Evolutionary conservation across 2,113 vertebrate species (phyloP).

Genomic region (Empidonax traillii): DNA sequence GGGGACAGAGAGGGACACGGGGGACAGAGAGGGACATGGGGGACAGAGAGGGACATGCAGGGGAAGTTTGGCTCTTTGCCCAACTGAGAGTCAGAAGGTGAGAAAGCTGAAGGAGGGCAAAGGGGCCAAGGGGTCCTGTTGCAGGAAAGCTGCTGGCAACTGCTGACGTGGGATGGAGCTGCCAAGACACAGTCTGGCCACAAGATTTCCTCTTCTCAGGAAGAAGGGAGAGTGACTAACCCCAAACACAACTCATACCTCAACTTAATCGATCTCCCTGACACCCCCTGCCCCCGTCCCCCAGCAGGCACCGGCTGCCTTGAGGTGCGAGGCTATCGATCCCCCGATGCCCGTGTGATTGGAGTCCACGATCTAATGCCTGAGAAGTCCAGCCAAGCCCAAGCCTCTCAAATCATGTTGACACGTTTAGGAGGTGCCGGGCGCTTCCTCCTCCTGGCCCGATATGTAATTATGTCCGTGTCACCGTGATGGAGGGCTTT

Average conservation of each 20-base stretch:
- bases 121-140: neutral
- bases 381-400: conserved; percentile 47
- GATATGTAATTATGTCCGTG: conserved; percentile 71
- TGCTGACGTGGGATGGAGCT: neutral
- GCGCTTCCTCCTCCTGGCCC: conserved; percentile 59
- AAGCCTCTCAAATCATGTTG: conserved; percentile 72
- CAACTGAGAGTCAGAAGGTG: neutral
- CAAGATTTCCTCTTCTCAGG: neutral
- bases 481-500: conserved; percentile 67
- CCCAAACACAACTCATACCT: neutral
- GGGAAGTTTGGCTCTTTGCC: neutral
- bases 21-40: neutral
- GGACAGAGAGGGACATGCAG: rapidly evolving
- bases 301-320: conserved; percentile 8
- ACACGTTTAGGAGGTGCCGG: conserved; percentile 65
- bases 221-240: neutral
- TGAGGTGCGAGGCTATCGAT: conserved; percentile 59
- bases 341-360: conserved; percentile 48
- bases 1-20: neutral
- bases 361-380: conserved; percentile 54
- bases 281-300: neutral
- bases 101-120: neutral
- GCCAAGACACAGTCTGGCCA: neutral
- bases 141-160: neutral
- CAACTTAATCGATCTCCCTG: neutral